Percentiles rank a stretch among this genome's conserved stretches.
Evolutionary conservation across 1,140 invertebrate genomes (phyloP).

Genomic region (Drosophila ambigua): DNA sequence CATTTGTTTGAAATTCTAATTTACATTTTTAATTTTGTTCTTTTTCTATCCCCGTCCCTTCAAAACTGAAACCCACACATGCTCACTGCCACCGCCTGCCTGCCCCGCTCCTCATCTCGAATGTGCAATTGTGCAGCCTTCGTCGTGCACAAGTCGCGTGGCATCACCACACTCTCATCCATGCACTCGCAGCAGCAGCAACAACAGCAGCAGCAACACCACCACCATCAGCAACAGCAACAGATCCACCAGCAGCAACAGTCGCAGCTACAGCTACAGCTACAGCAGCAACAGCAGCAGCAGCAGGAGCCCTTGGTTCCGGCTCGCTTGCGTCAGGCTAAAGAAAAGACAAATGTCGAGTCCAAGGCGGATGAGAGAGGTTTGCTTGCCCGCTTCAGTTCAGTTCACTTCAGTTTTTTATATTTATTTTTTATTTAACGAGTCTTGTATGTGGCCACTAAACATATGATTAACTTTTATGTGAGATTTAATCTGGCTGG

Average conservation of each 20-base stretch:
- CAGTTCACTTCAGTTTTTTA: slow-evolving; percentile 27
- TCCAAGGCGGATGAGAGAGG: slow-evolving; percentile 87
- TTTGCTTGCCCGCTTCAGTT: slow-evolving; percentile 59
- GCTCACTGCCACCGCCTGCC: slow-evolving; percentile 49
- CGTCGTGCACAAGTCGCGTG: slow-evolving; percentile 91
- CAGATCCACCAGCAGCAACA: slow-evolving; percentile 63
- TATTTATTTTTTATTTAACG: slow-evolving; percentile 1
- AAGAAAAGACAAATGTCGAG: slow-evolving; percentile 87
- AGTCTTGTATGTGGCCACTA: slow-evolving; percentile 34
- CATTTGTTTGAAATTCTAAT: background rate
- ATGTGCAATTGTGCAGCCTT: slow-evolving; percentile 85
- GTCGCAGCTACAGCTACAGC: slow-evolving; percentile 22
- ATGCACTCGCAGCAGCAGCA: slow-evolving; percentile 84
- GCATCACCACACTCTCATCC: slow-evolving; percentile 91
- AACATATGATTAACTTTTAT: background rate
- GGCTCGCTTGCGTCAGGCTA: slow-evolving; percentile 85
- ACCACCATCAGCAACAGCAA: slow-evolving; percentile 81
- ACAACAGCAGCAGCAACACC: slow-evolving; percentile 62
- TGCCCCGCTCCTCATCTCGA: slow-evolving; percentile 27
- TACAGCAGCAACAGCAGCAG: slow-evolving; percentile 50
- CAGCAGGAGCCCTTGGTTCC: slow-evolving; percentile 85
- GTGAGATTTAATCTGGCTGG: no score
- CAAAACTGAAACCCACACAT: slow-evolving; percentile 32
- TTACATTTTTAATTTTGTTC: slow-evolving; percentile 7
- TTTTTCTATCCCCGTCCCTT: no score